phyloP scores from a whole-genome alignment of 2,797 vertebrate genomes.

The Neosalanx taihuensis region DNA sequence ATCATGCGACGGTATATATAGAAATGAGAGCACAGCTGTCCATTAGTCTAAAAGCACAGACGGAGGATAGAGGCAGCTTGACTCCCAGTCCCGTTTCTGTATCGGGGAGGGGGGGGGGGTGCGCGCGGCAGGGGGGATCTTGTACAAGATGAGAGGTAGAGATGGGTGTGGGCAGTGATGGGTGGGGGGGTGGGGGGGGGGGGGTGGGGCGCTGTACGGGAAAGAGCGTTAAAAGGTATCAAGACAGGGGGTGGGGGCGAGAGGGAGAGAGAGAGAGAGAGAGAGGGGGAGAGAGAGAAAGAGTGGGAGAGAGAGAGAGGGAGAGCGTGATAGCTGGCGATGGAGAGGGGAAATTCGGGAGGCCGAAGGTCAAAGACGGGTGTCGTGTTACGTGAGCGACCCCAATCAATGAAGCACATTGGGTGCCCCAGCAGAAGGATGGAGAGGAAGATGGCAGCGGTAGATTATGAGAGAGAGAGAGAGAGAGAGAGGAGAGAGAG shows the following conservation, averaged over 20 bases:
- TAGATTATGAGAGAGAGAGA: background rate
- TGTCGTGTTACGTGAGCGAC: background rate
- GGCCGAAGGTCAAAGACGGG: background rate
- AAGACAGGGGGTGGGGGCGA: background rate
- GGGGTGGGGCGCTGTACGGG: background rate
- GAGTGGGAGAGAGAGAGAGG: background rate
- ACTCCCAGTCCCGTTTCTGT: constrained; percentile 14
- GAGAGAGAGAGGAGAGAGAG: background rate
- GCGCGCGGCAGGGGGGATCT: background rate
- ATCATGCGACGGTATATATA: constrained; percentile 63
- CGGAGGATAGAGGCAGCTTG: constrained; percentile 14
- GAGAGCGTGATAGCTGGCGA: background rate
- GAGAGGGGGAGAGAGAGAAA: no score
- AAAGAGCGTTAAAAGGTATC: background rate
- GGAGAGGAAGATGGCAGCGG: constrained; percentile 2
- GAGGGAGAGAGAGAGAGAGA: background rate
- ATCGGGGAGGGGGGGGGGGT: constrained; percentile 1
- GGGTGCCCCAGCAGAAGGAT: background rate
- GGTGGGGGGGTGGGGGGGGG: background rate
- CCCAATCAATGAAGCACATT: background rate
- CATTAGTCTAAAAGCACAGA: constrained; percentile 64
- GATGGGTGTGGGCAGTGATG: background rate
- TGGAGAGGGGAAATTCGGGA: background rate
- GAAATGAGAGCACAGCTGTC: constrained; percentile 64
- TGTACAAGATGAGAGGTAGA: constrained; percentile 8